These are phyloP conservation scores for Folsomia manolachei DNA, from an alignment of 2,888 invertebrate genomes.

Conservation along the genomic window DNA sequence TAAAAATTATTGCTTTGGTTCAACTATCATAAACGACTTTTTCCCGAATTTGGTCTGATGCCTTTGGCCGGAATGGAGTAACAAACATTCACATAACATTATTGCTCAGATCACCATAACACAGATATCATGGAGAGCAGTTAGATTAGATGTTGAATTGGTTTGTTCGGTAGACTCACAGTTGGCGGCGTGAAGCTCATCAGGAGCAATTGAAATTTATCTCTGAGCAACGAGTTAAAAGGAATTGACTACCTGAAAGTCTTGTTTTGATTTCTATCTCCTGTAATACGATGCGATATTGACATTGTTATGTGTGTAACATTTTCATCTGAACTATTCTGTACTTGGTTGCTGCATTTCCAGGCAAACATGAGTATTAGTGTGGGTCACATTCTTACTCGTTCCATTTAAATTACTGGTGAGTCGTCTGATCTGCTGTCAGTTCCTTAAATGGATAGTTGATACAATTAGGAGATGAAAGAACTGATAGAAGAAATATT, in stretches of 20 bases:
- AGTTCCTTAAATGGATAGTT: neutral
- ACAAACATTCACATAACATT: too few species aligned
- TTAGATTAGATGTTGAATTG: too few species aligned
- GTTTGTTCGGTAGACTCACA: neutral
- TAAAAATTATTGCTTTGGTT: neutral
- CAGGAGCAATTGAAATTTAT: slow-evolving; percentile 6
- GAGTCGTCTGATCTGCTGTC: too few species aligned
- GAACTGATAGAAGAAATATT: neutral
- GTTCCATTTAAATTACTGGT: too few species aligned
- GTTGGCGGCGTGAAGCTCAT: neutral
- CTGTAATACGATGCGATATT: neutral
- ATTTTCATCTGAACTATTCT: too few species aligned
- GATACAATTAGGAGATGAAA: neutral
- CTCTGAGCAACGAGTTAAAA: neutral
- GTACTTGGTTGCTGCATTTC: too few species aligned
- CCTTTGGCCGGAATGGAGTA: too few species aligned
- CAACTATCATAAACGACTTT: neutral
- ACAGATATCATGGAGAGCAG: too few species aligned
- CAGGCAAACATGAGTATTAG: too few species aligned
- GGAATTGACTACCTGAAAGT: neutral
- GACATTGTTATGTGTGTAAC: neutral
- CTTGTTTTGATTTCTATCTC: neutral
- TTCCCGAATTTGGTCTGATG: neutral
- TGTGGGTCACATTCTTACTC: too few species aligned
- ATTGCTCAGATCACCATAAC: too few species aligned